phyloP scores from a whole-genome alignment of 2,888 invertebrate species.

The Seira sanloemensis region DNA sequence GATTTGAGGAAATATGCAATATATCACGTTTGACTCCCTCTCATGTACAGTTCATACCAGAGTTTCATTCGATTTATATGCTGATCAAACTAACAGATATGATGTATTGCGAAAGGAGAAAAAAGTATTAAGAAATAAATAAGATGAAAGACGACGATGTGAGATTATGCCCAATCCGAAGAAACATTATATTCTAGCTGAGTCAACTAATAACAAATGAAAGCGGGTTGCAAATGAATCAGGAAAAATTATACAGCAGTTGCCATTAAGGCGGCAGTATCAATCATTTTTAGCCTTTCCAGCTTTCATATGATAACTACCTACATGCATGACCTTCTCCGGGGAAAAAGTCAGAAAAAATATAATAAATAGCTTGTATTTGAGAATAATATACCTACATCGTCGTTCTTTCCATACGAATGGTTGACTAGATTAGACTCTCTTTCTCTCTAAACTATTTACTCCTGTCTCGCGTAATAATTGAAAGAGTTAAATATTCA shows the following conservation, averaged over 20 bases:
- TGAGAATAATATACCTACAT: not conserved
- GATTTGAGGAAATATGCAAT: too few species aligned
- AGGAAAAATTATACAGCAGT: not conserved
- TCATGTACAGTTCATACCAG: not conserved
- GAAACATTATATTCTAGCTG: not conserved
- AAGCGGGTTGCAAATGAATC: not conserved
- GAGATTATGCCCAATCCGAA: not conserved
- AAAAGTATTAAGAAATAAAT: slow-evolving; percentile 4
- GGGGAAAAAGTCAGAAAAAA: not conserved
- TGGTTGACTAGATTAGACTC: slow-evolving; percentile 27
- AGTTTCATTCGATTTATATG: not conserved
- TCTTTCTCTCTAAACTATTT: not conserved
- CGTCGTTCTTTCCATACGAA: not conserved
- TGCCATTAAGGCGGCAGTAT: slow-evolving; percentile 1
- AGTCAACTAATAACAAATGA: not conserved
- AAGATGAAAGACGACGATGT: not conserved
- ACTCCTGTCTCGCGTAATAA: not conserved
- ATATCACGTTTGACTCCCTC: not conserved
- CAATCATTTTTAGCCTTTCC: slow-evolving; percentile 16
- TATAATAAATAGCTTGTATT: not conserved
- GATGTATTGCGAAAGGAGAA: not conserved
- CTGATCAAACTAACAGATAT: not conserved
- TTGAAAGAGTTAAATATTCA: slow-evolving; percentile 43
- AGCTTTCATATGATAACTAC: not conserved
- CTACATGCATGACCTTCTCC: not conserved